Conservation (phyloP, 2,113 vertebrate genomes). For the Myocastor coypus region DNA sequence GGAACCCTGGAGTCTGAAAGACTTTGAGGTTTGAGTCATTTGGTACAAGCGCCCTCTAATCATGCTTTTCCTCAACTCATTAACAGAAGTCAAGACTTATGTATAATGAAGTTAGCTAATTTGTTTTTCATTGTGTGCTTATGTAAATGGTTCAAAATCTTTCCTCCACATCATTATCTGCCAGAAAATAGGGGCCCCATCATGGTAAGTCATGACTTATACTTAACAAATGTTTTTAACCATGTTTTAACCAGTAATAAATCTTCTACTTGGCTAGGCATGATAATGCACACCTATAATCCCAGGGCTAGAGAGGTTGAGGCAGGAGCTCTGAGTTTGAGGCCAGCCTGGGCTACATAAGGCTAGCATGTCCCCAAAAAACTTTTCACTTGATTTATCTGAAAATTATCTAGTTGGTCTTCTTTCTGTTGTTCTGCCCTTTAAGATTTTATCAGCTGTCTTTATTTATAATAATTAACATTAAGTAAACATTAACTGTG, state of each 20-base stretch:
- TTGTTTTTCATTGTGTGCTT: conserved; percentile 67
- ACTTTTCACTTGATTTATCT: conserved; percentile 59
- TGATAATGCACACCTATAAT: not conserved
- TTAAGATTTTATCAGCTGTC: conserved; percentile 6
- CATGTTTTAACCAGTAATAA: conserved; percentile 60
- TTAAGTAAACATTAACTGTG: conserved; percentile 21
- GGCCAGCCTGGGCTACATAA: not conserved
- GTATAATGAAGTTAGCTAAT: conserved; percentile 64
- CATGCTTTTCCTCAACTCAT: conserved; percentile 70
- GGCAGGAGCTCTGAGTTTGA: not conserved
- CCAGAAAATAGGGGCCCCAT: conserved; percentile 53
- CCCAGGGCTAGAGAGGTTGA: not conserved
- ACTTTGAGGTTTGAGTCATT: conserved; percentile 51
- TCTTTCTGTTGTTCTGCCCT: conserved; percentile 33
- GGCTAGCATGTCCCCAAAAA: not conserved
- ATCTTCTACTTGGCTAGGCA: conserved; percentile 22
- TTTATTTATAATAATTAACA: conserved; percentile 53
- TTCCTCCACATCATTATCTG: conserved; percentile 53
- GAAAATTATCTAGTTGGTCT: conserved; percentile 58
- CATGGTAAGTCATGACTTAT: conserved; percentile 24
- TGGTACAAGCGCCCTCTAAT: conserved; percentile 47
- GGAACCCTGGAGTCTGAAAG: conserved; percentile 35
- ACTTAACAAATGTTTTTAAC: conserved; percentile 63
- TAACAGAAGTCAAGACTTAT: conserved; percentile 68
- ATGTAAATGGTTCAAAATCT: conserved; percentile 66